These are phyloP conservation scores for Macrotus californicus DNA, from an alignment of 2,113 vertebrate species.

Conservation along the genomic window DNA sequence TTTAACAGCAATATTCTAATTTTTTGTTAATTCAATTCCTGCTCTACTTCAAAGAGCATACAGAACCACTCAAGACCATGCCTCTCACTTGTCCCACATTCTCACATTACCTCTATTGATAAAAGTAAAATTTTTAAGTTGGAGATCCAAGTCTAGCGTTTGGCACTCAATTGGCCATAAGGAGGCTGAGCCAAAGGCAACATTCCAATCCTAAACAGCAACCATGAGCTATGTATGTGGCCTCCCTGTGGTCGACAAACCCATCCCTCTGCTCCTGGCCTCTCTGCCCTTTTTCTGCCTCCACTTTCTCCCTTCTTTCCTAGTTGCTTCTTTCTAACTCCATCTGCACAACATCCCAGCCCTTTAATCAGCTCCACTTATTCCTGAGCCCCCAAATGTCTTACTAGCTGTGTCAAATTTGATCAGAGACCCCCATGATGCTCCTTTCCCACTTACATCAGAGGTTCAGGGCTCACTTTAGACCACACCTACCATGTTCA, in stretches of 20 bases:
- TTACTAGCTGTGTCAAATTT: neutral
- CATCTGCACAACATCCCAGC: neutral
- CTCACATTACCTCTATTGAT: neutral
- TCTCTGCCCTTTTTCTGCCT: neutral
- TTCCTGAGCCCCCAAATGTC: neutral
- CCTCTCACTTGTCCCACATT: neutral
- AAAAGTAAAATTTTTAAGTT: neutral
- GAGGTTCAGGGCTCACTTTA: neutral
- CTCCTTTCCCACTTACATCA: neutral
- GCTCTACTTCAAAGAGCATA: neutral
- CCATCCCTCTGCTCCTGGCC: neutral
- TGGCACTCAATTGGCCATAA: neutral
- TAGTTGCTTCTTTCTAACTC: neutral
- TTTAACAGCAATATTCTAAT: neutral
- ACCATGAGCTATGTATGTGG: neutral
- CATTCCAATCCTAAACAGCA: neutral
- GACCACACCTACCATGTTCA: neutral
- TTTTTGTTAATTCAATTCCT: neutral
- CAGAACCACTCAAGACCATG: neutral
- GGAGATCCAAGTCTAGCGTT: neutral
- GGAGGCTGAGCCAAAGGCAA: neutral
- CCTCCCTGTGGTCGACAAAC: neutral
- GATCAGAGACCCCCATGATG: neutral
- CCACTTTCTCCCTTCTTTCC: neutral
- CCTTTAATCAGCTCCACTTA: neutral